Conservation (phyloP, 2,113 vertebrate genomes). For the Otis tarda region DNA sequence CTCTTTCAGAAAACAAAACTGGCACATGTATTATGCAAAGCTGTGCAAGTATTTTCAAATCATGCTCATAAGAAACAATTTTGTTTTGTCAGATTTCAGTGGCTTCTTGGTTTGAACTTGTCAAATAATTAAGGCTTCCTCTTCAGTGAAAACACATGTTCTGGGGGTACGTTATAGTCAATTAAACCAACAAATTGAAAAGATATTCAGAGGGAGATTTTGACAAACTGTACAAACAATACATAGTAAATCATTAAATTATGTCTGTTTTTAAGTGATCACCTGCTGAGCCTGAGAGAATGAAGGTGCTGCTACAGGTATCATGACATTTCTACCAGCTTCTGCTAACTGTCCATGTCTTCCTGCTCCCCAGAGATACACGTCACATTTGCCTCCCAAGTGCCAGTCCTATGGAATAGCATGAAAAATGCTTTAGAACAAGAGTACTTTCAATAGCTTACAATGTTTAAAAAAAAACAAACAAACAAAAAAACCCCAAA, state of each 20-base stretch:
- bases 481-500: not conserved
- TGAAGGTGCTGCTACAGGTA: conserved; percentile 86
- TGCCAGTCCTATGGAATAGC: conserved; percentile 88
- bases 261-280: not conserved
- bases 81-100: not conserved
- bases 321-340: conserved; percentile 93
- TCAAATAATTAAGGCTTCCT: not conserved
- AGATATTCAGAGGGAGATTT: not conserved
- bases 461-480: not conserved
- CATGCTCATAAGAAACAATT: not conserved
- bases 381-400: conserved; percentile 94
- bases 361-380: conserved; percentile 93
- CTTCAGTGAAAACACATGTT: not conserved
- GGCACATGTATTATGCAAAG: not conserved
- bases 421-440: not conserved
- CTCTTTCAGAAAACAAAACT: not conserved
- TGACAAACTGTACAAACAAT: not conserved
- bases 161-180: not conserved
- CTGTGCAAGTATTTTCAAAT: not conserved
- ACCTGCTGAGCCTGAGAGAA: conserved; percentile 98
- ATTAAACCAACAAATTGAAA: not conserved
- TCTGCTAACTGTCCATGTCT: conserved; percentile 94
- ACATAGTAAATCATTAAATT: not conserved
- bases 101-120: not conserved
- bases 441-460: not conserved